Evolutionary conservation across 2,797 vertebrate species (phyloP), one percentile per base, ranked within the genome.

Genomic region (Tangara arthus): DNA sequence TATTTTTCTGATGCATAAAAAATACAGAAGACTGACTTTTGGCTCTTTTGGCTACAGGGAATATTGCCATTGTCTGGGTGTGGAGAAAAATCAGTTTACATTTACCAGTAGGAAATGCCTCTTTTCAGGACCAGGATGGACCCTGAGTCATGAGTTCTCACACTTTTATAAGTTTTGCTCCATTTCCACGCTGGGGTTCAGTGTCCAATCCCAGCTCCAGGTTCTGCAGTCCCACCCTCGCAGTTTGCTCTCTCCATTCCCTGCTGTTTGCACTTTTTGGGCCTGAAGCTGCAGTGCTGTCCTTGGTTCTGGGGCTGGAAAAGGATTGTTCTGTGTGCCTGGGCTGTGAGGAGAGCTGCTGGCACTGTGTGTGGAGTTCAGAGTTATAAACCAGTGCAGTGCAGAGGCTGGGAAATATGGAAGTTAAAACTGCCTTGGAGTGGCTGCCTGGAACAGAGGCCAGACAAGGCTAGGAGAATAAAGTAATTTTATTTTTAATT

Each of bases 1-100:
- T 96, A 90, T 94, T 87, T 95, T 96, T 92, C 82, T 81, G 87
- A 44, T 82, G 14, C 85, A 96, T 97, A 93, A 97, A 97, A 97
- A 97, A 91, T 96, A 68, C 15, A 96, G 66, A 53, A 93, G 73
- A 24, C 12, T 91, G 73, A 55, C 73, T 95, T 95, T 87, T 95
- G 44, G n/a, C n/a, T n/a, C n/a, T n/a, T n/a, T 72, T 84, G 49
- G 55, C 59, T 93, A 17, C 68, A 57, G 17, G 64, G n/a, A 89
- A 91, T 78, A 85, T 69, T 91, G 77, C 80, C 94, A 30, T 91
- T 77, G 63, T 88, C 39, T 77, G 69, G 61, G 39, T 60, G 44
- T n/a, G 64, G 50, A 87, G 71, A 50, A 90, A 92, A 96, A 87
- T 28, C 50, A 4, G 80, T 89, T 95, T 87, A 63, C 70, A 28